These are phyloP conservation scores for Centruroides sculpturatus DNA, from an alignment of 1,140 invertebrate species.

Conservation along the genomic window DNA sequence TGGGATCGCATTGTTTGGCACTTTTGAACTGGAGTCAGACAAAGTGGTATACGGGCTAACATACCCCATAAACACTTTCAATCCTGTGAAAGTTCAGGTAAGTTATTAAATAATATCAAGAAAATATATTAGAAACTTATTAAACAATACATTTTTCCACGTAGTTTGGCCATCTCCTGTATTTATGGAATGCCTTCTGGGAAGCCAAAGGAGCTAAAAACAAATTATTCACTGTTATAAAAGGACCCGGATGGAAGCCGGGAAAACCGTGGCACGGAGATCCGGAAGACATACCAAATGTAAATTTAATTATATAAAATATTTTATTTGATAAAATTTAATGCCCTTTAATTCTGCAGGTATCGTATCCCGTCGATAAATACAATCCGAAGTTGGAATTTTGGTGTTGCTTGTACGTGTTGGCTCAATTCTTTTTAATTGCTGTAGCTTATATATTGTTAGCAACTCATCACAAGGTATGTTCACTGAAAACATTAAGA, in stretches of 20 bases:
- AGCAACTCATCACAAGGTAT: too few species aligned
- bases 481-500: too few species aligned
- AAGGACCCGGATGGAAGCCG: slow-evolving; percentile 77
- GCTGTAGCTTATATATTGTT: too few species aligned
- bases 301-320: slow-evolving; percentile 23
- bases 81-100: slow-evolving; percentile 43
- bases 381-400: slow-evolving; percentile 47
- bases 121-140: too few species aligned
- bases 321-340: neutral
- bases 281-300: slow-evolving; percentile 57
- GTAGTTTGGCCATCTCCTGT: slow-evolving; percentile 46
- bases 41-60: slow-evolving; percentile 71
- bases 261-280: slow-evolving; percentile 63
- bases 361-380: slow-evolving; percentile 31
- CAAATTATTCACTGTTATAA: slow-evolving; percentile 54
- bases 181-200: slow-evolving; percentile 42
- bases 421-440: slow-evolving; percentile 46
- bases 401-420: slow-evolving; percentile 52
- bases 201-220: slow-evolving; percentile 35
- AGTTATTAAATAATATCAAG: neutral
- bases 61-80: slow-evolving; percentile 59
- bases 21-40: slow-evolving; percentile 36
- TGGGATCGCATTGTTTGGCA: slow-evolving; percentile 41
- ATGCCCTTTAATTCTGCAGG: neutral
- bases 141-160: too few species aligned